These are phyloP conservation scores for Akabosia matsudoensis DNA, from an alignment of 1,140 invertebrate species.

Conservation along the genomic window DNA sequence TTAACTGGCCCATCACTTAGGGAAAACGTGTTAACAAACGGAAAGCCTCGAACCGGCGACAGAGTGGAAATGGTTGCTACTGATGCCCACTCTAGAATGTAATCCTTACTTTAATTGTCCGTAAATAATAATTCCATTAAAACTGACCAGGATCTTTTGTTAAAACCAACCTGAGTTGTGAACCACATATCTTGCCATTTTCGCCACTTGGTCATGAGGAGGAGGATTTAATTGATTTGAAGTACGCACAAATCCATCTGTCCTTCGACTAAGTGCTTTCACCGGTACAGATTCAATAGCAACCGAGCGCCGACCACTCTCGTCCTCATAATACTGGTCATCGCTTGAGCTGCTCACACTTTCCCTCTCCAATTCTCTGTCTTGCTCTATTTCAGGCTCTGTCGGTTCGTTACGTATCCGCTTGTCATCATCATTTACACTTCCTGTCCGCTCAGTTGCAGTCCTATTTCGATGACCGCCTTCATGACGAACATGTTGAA, in stretches of 20 bases:
- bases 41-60: slow-evolving; percentile 61
- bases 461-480: neutral
- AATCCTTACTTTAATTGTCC: neutral
- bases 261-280: neutral
- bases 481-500: neutral
- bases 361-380: neutral
- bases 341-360: neutral
- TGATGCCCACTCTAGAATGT: slow-evolving; percentile 64
- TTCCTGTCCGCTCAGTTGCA: neutral
- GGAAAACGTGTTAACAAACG: slow-evolving; percentile 71
- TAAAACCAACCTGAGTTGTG: slow-evolving; percentile 57
- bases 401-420: neutral
- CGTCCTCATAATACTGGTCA: too few relatives aligned
- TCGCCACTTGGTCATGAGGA: slow-evolving; percentile 52
- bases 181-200: slow-evolving; percentile 58
- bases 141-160: slow-evolving; percentile 20
- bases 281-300: neutral
- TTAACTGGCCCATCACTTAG: slow-evolving; percentile 65
- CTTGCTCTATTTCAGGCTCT: neutral
- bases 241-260: neutral
- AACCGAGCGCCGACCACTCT: neutral
- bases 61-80: slow-evolving; percentile 69
- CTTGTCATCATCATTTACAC: neutral
- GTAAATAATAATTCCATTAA: slow-evolving; percentile 28
- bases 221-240: slow-evolving; percentile 46